Evolutionary conservation across 2,113 vertebrate genomes (phyloP).

Genomic region (Elanoides forficatus): DNA sequence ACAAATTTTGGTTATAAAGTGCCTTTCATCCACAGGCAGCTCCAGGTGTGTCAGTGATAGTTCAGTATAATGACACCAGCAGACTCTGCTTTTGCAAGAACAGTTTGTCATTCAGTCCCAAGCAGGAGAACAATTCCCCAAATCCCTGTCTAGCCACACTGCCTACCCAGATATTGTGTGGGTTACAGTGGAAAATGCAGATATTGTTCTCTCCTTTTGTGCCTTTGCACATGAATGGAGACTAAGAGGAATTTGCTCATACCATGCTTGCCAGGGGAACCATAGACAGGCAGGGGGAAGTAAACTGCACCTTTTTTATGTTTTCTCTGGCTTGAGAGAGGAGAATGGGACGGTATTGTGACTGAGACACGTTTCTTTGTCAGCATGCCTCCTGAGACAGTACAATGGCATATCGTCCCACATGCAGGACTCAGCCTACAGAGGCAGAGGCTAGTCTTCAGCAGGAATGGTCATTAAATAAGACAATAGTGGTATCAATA

Average conservation of each 20-base stretch:
- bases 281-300: not conserved
- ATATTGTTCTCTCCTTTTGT: conserved; percentile 48
- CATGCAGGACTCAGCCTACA: not conserved
- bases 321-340: not conserved
- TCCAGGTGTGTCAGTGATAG: conserved; percentile 25
- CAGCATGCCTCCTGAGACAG: not conserved
- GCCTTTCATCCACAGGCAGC: not conserved
- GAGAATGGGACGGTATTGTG: not conserved
- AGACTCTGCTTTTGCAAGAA: not conserved
- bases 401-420: not conserved
- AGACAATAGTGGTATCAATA: not conserved
- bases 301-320: conserved; percentile 25
- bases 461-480: not conserved
- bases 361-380: not conserved
- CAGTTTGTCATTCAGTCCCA: conserved; percentile 13
- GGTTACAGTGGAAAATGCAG: conserved; percentile 24
- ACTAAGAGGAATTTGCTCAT: not conserved
- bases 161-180: conserved; percentile 17
- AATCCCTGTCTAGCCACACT: conserved; percentile 44
- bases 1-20: not conserved
- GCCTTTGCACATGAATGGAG: conserved; percentile 21
- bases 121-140: conserved; percentile 32
- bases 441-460: not conserved
- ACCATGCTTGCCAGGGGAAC: conserved; percentile 37
- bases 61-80: not conserved